These are phyloP conservation scores for Teleiodes luculella DNA, from an alignment of 2,888 invertebrate species.

Conservation along the genomic window DNA sequence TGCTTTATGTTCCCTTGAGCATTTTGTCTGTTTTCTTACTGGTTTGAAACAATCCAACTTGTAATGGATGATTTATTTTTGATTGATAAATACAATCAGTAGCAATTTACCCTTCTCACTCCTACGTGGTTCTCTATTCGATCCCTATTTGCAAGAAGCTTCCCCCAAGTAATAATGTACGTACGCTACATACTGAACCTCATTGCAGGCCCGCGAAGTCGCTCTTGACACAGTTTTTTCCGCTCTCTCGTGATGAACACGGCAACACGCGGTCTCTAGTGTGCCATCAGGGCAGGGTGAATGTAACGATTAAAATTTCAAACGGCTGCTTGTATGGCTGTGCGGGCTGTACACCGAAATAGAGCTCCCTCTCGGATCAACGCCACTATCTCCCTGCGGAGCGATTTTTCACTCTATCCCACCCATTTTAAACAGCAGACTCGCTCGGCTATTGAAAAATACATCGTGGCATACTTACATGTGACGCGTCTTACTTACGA, in stretches of 20 bases:
- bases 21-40: no score
- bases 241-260: conserved; percentile 42
- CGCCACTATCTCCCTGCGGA: conserved; percentile 32
- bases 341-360: conserved; percentile 64
- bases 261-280: conserved; percentile 50
- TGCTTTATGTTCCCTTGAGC: no score
- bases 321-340: conserved; percentile 66
- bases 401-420: conserved; percentile 50
- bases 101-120: no score
- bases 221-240: conserved; percentile 3
- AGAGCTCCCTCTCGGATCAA: conserved; percentile 66
- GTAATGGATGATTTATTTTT: no score
- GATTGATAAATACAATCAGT: no score
- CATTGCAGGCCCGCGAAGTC: neutral
- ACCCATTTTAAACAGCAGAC: conserved; percentile 28
- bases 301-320: conserved; percentile 77
- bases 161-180: no score
- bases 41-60: no score
- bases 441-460: neutral
- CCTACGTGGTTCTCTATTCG: no score
- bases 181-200: neutral
- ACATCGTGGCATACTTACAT: conserved; percentile 41
- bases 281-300: conserved; percentile 70
- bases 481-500: conserved; percentile 62
- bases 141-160: no score